These are phyloP conservation scores for Volucella bombylans DNA, from an alignment of 2,888 invertebrate species.

Conservation along the genomic window DNA sequence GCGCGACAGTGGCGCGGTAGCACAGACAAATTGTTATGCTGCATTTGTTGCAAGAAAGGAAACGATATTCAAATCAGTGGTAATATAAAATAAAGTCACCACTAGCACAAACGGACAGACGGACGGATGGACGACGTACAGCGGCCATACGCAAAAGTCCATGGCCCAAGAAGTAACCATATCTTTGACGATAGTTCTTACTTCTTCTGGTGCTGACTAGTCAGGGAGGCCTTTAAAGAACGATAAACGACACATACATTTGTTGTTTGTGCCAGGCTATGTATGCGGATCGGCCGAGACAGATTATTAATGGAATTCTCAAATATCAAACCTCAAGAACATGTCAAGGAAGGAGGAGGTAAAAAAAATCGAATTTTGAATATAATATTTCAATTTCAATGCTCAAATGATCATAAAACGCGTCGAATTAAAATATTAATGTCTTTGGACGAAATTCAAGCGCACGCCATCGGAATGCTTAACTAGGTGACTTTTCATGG, in stretches of 20 bases:
- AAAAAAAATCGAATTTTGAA: constrained; percentile 31
- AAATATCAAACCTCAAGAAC: constrained; percentile 64
- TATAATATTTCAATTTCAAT: constrained; percentile 70
- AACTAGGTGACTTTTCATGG: constrained; percentile 32
- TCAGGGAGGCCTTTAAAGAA: constrained; percentile 41
- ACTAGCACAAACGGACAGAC: constrained; percentile 47
- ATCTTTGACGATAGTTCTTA: constrained; percentile 12
- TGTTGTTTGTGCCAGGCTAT: neutral
- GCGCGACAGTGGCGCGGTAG: constrained; percentile 6
- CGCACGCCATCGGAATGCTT: constrained; percentile 58
- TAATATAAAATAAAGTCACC: constrained; percentile 73
- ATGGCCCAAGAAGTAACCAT: constrained; percentile 28
- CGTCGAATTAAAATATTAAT: constrained; percentile 74
- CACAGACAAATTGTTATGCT: constrained; percentile 72
- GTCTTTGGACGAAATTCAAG: constrained; percentile 73
- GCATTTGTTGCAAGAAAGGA: constrained; percentile 73
- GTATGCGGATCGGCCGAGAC: constrained; percentile 20
- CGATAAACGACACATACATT: constrained; percentile 50
- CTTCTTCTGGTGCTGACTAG: neutral
- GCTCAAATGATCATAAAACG: constrained; percentile 72
- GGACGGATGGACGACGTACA: constrained; percentile 47
- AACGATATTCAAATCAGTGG: constrained; percentile 73
- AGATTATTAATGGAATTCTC: constrained; percentile 63
- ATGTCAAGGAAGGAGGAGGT: constrained; percentile 5
- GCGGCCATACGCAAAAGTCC: constrained; percentile 46